Evolutionary conservation across 1,140 invertebrate species (phyloP).

Genomic region (Sminthurinus signatus): DNA sequence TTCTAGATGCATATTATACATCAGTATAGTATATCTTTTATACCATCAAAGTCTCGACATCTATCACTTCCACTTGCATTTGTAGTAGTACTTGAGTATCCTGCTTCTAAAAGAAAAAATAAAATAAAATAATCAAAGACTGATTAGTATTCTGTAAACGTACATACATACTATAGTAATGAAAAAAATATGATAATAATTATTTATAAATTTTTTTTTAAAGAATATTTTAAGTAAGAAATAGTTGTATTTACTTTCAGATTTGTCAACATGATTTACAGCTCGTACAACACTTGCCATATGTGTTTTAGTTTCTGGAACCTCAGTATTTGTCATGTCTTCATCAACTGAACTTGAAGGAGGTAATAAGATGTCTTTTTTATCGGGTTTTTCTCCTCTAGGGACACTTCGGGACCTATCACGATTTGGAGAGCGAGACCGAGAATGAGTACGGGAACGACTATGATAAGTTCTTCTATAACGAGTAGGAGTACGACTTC

Average conservation of each 20-base stretch:
- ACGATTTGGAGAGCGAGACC: conserved; percentile 39
- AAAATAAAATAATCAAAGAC: conserved; percentile 4
- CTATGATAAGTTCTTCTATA: conserved; percentile 40
- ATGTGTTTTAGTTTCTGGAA: neutral
- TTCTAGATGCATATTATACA: too few species aligned
- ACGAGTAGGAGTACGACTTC: conserved; percentile 30
- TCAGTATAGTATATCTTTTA: too few species aligned
- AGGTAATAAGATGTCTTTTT: conserved; percentile 10
- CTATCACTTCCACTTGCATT: conserved; percentile 32
- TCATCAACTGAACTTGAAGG: conserved; percentile 4
- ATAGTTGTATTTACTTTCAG: conserved; percentile 17
- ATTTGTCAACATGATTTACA: conserved; percentile 19
- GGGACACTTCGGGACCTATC: conserved; percentile 14
- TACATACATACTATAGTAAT: too few species aligned
- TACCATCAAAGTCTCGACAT: conserved; percentile 53
- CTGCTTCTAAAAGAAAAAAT: conserved; percentile 23
- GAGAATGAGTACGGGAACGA: conserved; percentile 37
- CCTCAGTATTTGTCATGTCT: neutral
- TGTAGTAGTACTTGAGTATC: conserved; percentile 15
- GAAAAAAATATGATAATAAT: too few species aligned
- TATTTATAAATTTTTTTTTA: too few species aligned
- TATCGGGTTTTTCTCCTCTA: conserved; percentile 20
- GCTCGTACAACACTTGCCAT: conserved; percentile 21
- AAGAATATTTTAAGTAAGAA: too few species aligned
- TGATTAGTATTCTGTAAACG: too few species aligned